phyloP scores from a whole-genome alignment of 2,797 vertebrate species.

The Corythornis leucogaster region DNA sequence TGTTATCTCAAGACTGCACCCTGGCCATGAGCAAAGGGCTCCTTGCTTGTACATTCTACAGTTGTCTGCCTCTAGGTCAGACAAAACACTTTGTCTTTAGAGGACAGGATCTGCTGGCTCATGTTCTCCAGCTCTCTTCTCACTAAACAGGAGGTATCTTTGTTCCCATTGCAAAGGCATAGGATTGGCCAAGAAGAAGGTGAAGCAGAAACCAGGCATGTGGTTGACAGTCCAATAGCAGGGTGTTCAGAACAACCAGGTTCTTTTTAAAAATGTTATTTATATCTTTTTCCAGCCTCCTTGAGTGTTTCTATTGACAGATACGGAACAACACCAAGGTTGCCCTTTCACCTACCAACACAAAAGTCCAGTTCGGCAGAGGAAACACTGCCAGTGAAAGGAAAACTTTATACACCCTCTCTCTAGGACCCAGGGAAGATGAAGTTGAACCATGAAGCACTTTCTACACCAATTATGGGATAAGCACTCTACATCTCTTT shows the following conservation, averaged over 20 bases:
- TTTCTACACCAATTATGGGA: not conserved
- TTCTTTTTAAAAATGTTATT: not conserved
- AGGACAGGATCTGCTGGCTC: not conserved
- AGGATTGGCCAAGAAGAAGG: not conserved
- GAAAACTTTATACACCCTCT: not conserved
- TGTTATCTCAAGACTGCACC: not conserved
- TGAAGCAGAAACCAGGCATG: not conserved
- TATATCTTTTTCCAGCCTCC: not conserved
- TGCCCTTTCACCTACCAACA: not conserved
- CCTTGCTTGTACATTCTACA: not conserved
- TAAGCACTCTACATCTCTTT: not conserved
- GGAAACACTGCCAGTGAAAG: accelerated
- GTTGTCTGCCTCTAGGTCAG: not conserved
- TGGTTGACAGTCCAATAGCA: not conserved
- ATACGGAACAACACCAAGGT: not conserved
- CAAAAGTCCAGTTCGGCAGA: not conserved
- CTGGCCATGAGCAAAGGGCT: not conserved
- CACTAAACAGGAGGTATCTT: not conserved
- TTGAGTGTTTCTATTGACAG: not conserved
- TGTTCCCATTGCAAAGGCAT: not conserved
- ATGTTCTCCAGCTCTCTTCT: not conserved
- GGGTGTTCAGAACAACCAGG: not conserved
- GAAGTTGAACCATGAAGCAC: not conserved
- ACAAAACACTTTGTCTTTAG: not conserved
- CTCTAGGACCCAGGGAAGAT: not conserved